These are phyloP conservation scores for Bettongia penicillata DNA, from an alignment of 2,113 vertebrate species.

Conservation along the genomic window DNA sequence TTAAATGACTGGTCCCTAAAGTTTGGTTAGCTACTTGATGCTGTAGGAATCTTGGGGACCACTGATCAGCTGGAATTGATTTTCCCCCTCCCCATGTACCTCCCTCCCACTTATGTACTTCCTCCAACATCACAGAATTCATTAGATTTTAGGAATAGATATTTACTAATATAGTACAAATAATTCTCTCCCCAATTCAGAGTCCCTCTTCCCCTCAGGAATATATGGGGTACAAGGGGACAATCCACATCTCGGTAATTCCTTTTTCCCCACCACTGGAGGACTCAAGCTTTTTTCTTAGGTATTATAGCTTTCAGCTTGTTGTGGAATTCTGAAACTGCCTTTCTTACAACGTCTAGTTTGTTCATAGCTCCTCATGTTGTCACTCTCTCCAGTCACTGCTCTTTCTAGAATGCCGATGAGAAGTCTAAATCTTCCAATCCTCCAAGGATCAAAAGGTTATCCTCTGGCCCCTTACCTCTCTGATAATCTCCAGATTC, in stretches of 20 bases:
- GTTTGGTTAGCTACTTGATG: neutral
- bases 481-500: neutral
- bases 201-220: neutral
- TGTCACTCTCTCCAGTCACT: neutral
- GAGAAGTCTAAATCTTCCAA: neutral
- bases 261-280: neutral
- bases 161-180: neutral
- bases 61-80: neutral
- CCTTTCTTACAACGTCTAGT: neutral
- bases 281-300: neutral
- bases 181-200: neutral
- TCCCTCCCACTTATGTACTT: neutral
- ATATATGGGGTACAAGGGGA: neutral
- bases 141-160: neutral
- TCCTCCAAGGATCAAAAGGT: neutral
- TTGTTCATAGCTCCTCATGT: neutral
- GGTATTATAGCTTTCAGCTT: neutral
- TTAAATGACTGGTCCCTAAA: neutral
- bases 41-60: neutral
- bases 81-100: neutral
- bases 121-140: neutral
- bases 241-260: neutral
- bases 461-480: neutral
- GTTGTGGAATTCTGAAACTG: neutral
- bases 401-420: neutral